Evolutionary conservation across 2,888 invertebrate species (phyloP).

Genomic region (Therioaphis trifolii): DNA sequence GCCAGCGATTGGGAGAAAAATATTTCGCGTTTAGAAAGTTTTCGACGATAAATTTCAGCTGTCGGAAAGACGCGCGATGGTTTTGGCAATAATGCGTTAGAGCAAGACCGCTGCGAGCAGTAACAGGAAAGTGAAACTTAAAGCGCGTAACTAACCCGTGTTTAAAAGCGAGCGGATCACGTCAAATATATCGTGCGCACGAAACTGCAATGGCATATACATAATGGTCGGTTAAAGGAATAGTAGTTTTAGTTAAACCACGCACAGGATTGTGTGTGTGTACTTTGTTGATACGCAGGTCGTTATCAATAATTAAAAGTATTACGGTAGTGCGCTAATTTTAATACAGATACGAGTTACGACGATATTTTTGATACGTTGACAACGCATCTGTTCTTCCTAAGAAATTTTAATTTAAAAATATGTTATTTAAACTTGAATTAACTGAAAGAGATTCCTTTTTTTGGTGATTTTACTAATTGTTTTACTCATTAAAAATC

Average conservation of each 20-base stretch:
- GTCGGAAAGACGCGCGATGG: not conserved
- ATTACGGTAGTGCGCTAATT: too few species aligned
- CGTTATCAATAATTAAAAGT: too few species aligned
- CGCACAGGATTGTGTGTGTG: not conserved
- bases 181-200: not conserved
- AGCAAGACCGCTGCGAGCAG: not conserved
- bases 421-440: too few species aligned
- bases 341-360: too few species aligned
- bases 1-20: constrained; percentile 3
- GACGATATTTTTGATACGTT: too few species aligned
- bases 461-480: too few species aligned
- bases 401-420: too few species aligned
- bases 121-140: constrained; percentile 9
- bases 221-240: not conserved
- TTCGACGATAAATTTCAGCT: constrained; percentile 21
- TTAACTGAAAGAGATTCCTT: too few species aligned
- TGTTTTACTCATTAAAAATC: too few species aligned
- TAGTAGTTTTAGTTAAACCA: not conserved
- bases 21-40: constrained; percentile 37
- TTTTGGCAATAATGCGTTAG: not conserved
- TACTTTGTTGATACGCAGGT: too few species aligned
- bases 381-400: too few species aligned
- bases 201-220: not conserved
- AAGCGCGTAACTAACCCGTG: not conserved
- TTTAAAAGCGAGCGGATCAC: constrained; percentile 3